A percentile compares a stretch with the other conserved stretches of the same genome.
These are phyloP conservation scores for Endomychus coccineus DNA, from an alignment of 2,888 invertebrate species.

Conservation along the genomic window DNA sequence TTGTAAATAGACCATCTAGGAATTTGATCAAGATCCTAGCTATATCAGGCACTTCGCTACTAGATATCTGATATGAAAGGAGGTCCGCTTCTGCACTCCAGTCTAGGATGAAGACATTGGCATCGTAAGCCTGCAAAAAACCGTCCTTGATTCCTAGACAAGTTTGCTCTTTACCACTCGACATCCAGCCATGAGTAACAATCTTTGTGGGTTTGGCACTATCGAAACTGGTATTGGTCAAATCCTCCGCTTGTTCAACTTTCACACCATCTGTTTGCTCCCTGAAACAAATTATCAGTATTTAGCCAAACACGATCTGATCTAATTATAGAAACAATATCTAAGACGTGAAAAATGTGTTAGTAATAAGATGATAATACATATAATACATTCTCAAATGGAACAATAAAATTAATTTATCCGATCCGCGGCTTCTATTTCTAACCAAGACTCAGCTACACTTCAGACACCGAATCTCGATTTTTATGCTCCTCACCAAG, in stretches of 20 bases:
- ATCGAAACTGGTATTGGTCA: slow-evolving; percentile 34
- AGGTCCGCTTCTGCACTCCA: slow-evolving; percentile 26
- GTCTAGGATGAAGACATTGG: slow-evolving; percentile 43
- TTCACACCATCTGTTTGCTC: slow-evolving; percentile 1
- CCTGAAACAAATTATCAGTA: too few relatives aligned
- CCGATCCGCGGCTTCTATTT: too few relatives aligned
- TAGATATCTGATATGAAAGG: slow-evolving; percentile 33
- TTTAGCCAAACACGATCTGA: too few relatives aligned
- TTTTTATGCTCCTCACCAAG: too few relatives aligned
- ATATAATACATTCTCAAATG: too few relatives aligned
- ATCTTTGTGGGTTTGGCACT: slow-evolving; percentile 44
- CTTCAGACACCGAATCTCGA: too few relatives aligned
- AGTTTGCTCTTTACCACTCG: slow-evolving; percentile 40
- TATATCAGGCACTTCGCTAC: slow-evolving; percentile 42
- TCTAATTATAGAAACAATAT: too few relatives aligned
- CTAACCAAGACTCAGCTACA: too few relatives aligned
- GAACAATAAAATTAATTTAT: too few relatives aligned
- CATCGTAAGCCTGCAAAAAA: slow-evolving; percentile 31
- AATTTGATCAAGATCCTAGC: slow-evolving; percentile 48
- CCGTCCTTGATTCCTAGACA: slow-evolving; percentile 44
- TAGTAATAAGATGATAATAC: too few relatives aligned
- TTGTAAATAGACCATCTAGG: slow-evolving; percentile 37
- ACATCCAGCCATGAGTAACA: slow-evolving; percentile 50
- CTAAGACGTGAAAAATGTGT: too few relatives aligned
- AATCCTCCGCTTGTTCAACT: not conserved